These are phyloP conservation scores for Brachycybe producta DNA, from an alignment of 2,888 invertebrate genomes.

Conservation along the genomic window DNA sequence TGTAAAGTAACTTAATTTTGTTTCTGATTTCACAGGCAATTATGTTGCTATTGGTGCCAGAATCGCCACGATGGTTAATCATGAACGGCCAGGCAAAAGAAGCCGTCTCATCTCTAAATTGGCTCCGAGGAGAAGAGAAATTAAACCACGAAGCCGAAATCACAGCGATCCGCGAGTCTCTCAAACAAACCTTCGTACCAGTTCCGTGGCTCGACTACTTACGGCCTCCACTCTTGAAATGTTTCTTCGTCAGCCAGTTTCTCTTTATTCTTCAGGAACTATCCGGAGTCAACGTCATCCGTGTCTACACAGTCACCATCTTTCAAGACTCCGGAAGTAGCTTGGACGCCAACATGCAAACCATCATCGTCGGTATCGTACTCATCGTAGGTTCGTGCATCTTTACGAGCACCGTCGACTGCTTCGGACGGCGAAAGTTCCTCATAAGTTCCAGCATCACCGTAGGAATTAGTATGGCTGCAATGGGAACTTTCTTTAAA, in stretches of 20 bases:
- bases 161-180: constrained; percentile 55
- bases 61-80: constrained; percentile 57
- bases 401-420: constrained; percentile 65
- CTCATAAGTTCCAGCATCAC: constrained; percentile 56
- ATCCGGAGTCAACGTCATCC: constrained; percentile 67
- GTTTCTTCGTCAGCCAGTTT: constrained; percentile 65
- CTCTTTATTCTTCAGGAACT: constrained; percentile 93
- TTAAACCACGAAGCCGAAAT: constrained; percentile 68
- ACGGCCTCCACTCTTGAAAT: constrained; percentile 53
- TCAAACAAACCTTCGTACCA: constrained; percentile 29
- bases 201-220: constrained; percentile 47
- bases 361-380: constrained; percentile 70
- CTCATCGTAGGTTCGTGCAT: constrained; percentile 63
- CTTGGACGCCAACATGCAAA: constrained; percentile 46
- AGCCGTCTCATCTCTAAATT: constrained; percentile 62
- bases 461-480: constrained; percentile 60
- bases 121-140: constrained; percentile 64
- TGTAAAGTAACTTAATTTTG: neutral
- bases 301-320: constrained; percentile 62
- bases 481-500: constrained; percentile 70
- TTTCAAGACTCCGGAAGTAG: constrained; percentile 52
- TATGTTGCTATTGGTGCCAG: constrained; percentile 70
- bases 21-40: constrained; percentile 67
- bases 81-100: constrained; percentile 43
- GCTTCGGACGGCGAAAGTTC: constrained; percentile 60